Base-by-base conservation (phyloP, 1,140 invertebrate genomes). In the Zaprionus nigranus region DNA sequence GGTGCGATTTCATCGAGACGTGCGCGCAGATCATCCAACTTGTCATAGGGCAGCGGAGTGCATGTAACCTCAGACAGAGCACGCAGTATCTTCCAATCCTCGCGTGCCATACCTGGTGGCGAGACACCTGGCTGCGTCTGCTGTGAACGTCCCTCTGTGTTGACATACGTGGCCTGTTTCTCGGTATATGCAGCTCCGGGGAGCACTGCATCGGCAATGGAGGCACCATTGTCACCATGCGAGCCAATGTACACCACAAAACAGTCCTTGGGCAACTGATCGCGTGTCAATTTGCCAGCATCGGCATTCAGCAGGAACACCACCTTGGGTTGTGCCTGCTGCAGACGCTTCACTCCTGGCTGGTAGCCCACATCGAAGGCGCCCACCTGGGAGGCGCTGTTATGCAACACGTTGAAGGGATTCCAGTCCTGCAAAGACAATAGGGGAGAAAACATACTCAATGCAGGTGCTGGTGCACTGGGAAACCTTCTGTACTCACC, bases 181-280 rank as follows among this genome's bases (percentile, higher is more conserved):
- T 99, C 99, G 2, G 99, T 99, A 92, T 99, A 99, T 0, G 99
- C 98, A n/a, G 98, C 97, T 65, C 98, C 99, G 20, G 99, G 98
- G 3, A 99, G 94, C 68, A 99, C 95, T 17, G 97, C 95, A 93
- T 99, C 99, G 66, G 99, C 98, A 74, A 98, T 96, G 60, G 95
- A 93, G 12, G 99, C 99, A 74, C 99, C 99, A 74, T 93, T 94
- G 93, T 99, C 99, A 61, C 99, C 99, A 94, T 99, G 99, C 94
- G 99, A 98, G 61, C 99, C 98, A 95, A 99, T 97, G 93, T 99
- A 99, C 81, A 99, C 96, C 62, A 99, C 95, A 78, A 97, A 97
- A 75, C 96, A 96, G 90, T 98, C 96, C 60, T 95, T 94, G 15
- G 97, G 95, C 64, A 99, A 94, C 86, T 98, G 95, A 57, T 96